phyloP scores from a whole-genome alignment of 1,140 invertebrate genomes.

The Pachypeltis micranthus region DNA sequence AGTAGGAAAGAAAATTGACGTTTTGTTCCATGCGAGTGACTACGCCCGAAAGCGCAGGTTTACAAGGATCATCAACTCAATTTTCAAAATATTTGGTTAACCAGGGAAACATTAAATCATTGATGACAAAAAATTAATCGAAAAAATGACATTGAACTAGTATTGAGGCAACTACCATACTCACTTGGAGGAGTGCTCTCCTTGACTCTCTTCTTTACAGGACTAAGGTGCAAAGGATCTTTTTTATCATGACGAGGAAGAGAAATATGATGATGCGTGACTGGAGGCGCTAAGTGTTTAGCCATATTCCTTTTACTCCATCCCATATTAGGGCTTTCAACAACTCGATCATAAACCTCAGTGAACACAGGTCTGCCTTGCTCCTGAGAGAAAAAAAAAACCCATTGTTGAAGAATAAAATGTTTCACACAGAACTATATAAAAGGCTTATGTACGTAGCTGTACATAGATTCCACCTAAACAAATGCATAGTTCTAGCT shows the following conservation, averaged over 20 bases:
- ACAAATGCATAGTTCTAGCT: too few relatives aligned
- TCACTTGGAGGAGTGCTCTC: conserved; percentile 78
- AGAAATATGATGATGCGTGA: conserved; percentile 32
- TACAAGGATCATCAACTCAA: too few relatives aligned
- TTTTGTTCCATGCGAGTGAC: too few relatives aligned
- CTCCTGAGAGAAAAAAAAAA: conserved; percentile 39
- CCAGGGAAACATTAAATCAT: too few relatives aligned
- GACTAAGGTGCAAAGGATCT: conserved; percentile 81
- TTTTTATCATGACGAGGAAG: conserved; percentile 55
- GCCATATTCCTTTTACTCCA: conserved; percentile 22
- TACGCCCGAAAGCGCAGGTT: too few relatives aligned
- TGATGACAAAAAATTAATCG: too few relatives aligned
- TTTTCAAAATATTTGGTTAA: too few relatives aligned
- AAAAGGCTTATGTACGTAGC: too few relatives aligned
- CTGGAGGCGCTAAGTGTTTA: conserved; percentile 30
- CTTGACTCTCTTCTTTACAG: conserved; percentile 95
- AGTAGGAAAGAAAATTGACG: too few relatives aligned
- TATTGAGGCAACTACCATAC: conserved; percentile 23
- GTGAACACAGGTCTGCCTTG: conserved; percentile 38
- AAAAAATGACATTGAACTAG: neutral
- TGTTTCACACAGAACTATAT: too few relatives aligned
- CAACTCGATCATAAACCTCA: conserved; percentile 30
- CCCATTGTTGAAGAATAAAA: too few relatives aligned
- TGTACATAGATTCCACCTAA: too few relatives aligned
- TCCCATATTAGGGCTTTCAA: conserved; percentile 27